Percentiles rank a stretch among this genome's conserved stretches.
phyloP scores from a whole-genome alignment of 2,888 invertebrate species.

The Drosophila dives region DNA sequence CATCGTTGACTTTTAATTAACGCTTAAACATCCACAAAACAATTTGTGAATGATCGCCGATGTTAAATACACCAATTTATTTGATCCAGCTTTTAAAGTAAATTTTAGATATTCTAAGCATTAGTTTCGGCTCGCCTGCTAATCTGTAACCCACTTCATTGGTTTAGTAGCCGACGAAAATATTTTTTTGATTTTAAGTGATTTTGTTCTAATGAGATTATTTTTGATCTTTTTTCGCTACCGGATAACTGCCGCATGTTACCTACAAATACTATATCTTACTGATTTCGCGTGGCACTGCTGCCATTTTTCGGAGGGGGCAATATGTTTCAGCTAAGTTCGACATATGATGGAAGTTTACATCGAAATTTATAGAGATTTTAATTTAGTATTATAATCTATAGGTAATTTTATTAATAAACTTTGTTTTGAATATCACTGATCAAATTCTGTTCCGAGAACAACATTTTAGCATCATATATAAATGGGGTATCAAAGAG shows the following conservation, averaged over 20 bases:
- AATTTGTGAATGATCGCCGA: background rate
- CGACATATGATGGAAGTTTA: background rate
- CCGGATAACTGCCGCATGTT: background rate
- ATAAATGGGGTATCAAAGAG: background rate
- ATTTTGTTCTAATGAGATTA: background rate
- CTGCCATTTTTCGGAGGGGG: background rate
- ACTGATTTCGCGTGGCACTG: background rate
- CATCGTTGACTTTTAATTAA: background rate
- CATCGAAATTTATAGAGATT: background rate
- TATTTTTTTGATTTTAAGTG: background rate
- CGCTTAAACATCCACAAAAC: background rate
- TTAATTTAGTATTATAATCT: background rate
- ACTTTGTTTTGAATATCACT: background rate
- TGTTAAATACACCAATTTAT: background rate
- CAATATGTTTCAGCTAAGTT: background rate
- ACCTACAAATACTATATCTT: background rate
- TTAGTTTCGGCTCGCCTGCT: background rate
- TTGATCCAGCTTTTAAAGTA: background rate
- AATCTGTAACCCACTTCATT: background rate
- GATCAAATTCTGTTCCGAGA: background rate
- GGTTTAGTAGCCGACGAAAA: too few relatives aligned
- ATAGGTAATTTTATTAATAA: background rate
- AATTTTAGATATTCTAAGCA: background rate
- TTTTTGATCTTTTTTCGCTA: background rate
- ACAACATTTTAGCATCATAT: background rate